Percentiles rank a stretch among this genome's conserved stretches.
Evolutionary conservation across 2,797 vertebrate species (phyloP).

Genomic region (Anguilla pacifica): DNA sequence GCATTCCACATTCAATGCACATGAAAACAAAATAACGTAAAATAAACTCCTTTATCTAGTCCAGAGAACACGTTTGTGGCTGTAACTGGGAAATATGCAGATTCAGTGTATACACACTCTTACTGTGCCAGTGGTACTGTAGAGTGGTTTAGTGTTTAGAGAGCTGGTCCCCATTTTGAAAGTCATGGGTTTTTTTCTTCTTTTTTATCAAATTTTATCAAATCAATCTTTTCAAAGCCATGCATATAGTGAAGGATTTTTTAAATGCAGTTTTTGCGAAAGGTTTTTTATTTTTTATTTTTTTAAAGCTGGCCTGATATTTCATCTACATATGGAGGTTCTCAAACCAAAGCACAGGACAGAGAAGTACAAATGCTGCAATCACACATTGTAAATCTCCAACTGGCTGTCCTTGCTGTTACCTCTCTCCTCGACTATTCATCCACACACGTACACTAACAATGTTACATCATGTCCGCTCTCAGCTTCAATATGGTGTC

Average conservation of each 20-base stretch:
- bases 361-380: conserved; percentile 6
- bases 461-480: conserved; percentile 6
- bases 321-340: conserved; percentile 1
- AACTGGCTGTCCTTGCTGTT: conserved; percentile 10
- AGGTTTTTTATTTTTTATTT: background rate
- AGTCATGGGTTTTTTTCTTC: background rate
- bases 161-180: background rate
- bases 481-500: background rate
- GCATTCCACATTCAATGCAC: background rate
- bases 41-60: background rate
- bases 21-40: no score
- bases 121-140: background rate
- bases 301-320: background rate
- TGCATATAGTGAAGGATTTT: no score
- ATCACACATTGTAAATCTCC: conserved; percentile 14
- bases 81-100: background rate
- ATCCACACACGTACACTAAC: conserved; percentile 9
- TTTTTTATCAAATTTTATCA: background rate
- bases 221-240: background rate
- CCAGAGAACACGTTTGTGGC: background rate
- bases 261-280: background rate
- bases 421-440: background rate
- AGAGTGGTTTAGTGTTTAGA: background rate
- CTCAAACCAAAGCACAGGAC: background rate
- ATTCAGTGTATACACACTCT: background rate